Base-by-base conservation (phyloP, 2,888 invertebrate genomes). In the Papilio demoleus region DNA sequence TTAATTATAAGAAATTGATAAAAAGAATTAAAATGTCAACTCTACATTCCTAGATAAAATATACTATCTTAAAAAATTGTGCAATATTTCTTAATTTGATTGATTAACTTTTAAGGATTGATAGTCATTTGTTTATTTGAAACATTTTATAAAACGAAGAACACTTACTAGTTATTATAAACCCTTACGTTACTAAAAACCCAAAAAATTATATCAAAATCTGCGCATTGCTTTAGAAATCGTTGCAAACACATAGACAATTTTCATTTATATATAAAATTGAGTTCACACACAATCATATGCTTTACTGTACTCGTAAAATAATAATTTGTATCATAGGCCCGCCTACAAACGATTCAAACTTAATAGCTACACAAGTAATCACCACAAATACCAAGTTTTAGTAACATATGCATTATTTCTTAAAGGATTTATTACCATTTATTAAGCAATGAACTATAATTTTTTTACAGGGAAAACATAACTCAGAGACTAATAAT, bases 391-490 rank as follows among this genome's bases (percentile, higher is more conserved):
- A 47, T 34, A 22, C 17, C 40, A 58, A 61, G 34, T 34, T 17
- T 61, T 27, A 12, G 14, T 66, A 50, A 19, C 24, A 72, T 71
- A 74, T 73, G 71, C 36, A 74, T 71, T 67, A 68, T 50, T 70
- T 56, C 70, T 71, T 72, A 70, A 69, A 64, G 22, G 42, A 63
- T 73, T 73, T 71, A 72, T 72, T 69, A 68, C 72, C 58, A 72
- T 73, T 74, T 65, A 71, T 70, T 72, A 72, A 70, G 53, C 38
- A 40, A 64, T 62, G 59, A 68, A 24, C 65, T 47, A 64, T 47
- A 70, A 47, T 71, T 74, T 72, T n/a, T 75, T 53, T 74, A 66
- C 74, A 77, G 75, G 70, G 62, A 69, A 64, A 65, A 70, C 58
- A 69, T 47, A 64, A 65, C 64, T 70, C 42, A 71, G 17, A 67